Evolutionary conservation across 2,888 invertebrate genomes (phyloP).

Genomic region (Eumerus sabulonum): DNA sequence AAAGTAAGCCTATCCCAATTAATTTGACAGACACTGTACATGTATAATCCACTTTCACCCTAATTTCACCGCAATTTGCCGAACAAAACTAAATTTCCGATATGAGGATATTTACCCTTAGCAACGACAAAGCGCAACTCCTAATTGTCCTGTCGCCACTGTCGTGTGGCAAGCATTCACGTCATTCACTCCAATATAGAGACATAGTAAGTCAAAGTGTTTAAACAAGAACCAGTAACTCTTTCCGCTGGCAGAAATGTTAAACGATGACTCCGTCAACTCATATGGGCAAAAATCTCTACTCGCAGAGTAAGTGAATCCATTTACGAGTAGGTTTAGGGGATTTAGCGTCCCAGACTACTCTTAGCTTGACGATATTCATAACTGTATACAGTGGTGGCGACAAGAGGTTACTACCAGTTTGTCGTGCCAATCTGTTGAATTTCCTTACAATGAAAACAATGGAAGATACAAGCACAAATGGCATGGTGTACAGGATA

Average conservation of each 20-base stretch:
- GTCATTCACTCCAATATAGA: not conserved
- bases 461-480: too few relatives aligned
- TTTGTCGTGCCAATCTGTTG: not conserved
- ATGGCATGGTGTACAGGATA: too few relatives aligned
- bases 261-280: conserved; percentile 3
- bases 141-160: conserved; percentile 49
- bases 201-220: conserved; percentile 11
- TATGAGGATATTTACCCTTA: conserved; percentile 50
- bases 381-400: too few relatives aligned
- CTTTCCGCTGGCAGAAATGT: conserved; percentile 1
- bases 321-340: conserved; percentile 31
- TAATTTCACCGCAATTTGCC: conserved; percentile 67
- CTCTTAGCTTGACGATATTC: not conserved
- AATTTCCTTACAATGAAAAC: too few relatives aligned
- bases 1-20: too few relatives aligned
- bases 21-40: conserved; percentile 7
- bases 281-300: conserved; percentile 4
- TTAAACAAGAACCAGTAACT: conserved; percentile 38
- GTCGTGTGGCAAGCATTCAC: conserved; percentile 29
- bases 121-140: conserved; percentile 40
- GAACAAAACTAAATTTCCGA: conserved; percentile 51
- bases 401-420: not conserved
- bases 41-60: conserved; percentile 67
- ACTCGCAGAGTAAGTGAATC: conserved; percentile 17
- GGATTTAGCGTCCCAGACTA: conserved; percentile 19